phyloP scores from a whole-genome alignment of 2,797 vertebrate species.

The Sebastes miniatus region DNA sequence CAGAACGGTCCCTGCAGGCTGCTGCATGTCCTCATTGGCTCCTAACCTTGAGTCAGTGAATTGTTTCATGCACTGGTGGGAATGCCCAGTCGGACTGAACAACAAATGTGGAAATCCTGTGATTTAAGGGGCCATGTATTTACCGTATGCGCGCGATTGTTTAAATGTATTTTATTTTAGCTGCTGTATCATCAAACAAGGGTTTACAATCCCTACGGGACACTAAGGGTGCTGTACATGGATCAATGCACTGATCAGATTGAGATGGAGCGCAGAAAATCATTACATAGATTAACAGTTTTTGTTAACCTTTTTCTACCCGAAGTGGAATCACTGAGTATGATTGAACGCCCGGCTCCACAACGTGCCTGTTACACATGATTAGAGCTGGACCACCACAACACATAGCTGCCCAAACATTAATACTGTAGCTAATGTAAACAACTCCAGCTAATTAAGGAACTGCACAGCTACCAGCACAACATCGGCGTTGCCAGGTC shows the following conservation, averaged over 20 bases:
- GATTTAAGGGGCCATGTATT: background rate
- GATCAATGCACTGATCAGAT: slow-evolving; percentile 4
- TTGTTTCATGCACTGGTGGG: background rate
- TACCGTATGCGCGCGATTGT: background rate
- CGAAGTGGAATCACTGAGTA: slow-evolving; percentile 1
- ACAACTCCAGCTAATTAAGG: slow-evolving; percentile 13
- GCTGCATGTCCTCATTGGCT: background rate
- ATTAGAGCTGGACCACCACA: background rate
- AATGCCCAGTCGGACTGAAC: background rate
- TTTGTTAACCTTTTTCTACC: slow-evolving; percentile 25
- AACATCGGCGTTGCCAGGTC: background rate
- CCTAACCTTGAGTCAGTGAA: slow-evolving; percentile 9
- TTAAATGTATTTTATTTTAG: background rate
- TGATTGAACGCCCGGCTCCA: slow-evolving; percentile 3
- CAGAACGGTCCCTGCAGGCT: background rate
- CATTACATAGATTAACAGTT: slow-evolving; percentile 29
- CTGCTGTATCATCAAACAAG: slow-evolving; percentile 4
- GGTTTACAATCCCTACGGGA: slow-evolving; percentile 2
- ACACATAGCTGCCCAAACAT: slow-evolving; percentile 3
- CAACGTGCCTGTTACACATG: background rate
- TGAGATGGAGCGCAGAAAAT: slow-evolving; percentile 3
- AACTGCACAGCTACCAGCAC: background rate
- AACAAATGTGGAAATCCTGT: background rate
- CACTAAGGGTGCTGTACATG: background rate
- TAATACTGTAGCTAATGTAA: background rate